Base-by-base conservation (phyloP, 2,888 invertebrate genomes). In the Orchesellides sinensis region DNA sequence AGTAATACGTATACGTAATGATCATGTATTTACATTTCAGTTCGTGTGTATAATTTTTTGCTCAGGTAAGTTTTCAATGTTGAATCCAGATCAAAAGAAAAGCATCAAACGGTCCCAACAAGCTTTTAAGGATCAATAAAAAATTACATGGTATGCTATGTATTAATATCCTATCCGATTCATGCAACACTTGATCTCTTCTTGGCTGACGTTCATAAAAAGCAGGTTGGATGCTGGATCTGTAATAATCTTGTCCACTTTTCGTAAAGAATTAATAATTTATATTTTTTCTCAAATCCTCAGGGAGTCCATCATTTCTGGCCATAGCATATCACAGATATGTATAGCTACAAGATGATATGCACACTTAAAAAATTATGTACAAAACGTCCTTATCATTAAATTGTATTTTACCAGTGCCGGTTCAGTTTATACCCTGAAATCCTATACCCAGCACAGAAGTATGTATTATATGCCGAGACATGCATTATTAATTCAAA, bases 181-280 rank as follows among this genome's bases (percentile, higher is more conserved):
- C n/a, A n/a, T n/a, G n/a, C n/a, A n/a, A n/a, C n/a, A n/a, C n/a
- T n/a, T n/a, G n/a, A n/a, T n/a, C n/a, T n/a, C n/a, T n/a, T n/a
- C n/a, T n/a, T n/a, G n/a, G n/a, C n/a, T n/a, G n/a, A n/a, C n/a
- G n/a, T n/a, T n/a, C n/a, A n/a, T n/a, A 40, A 40, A 40, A 40
- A 8, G 40, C 10, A 5, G 32, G 32, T 32, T 10, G 32, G 40
- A n/a, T 40, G 40, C n/a, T n/a, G n/a, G n/a, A 32, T 59, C 63
- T 40, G 35, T 68, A 68, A 68, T 68, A 47, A 68, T 68, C 47
- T 47, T 68, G 68, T 68, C 68, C 49, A 68, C 68, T 68, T 68
- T 49, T 17, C 27, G 68, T 47, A 49, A 49, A 27, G 68, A 68
- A 29, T 47, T 68, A 68, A 68, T 68, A 68, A 68, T 49, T 68